A percentile compares a stretch with the other conserved stretches of the same genome.
Evolutionary conservation across 2,113 vertebrate species (phyloP).

Genomic region (Scomber colias): DNA sequence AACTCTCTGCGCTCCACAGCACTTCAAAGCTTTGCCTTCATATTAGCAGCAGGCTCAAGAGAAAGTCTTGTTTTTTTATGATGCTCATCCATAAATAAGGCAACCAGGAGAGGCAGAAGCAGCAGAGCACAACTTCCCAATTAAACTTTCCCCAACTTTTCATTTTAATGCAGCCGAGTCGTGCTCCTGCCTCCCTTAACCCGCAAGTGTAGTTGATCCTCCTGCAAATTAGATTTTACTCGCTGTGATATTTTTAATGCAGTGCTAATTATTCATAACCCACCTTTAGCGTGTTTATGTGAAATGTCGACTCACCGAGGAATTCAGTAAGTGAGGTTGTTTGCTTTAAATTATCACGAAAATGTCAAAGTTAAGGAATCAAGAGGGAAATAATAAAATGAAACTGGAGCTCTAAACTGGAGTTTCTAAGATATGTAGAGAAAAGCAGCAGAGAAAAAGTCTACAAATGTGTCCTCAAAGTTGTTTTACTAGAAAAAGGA

Average conservation of each 20-base stretch:
- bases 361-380: conserved; percentile 16
- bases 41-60: conserved; percentile 52
- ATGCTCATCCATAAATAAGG: conserved; percentile 59
- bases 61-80: conserved; percentile 47
- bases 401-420: neutral
- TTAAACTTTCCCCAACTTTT: conserved; percentile 48
- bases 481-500: neutral
- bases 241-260: conserved; percentile 36
- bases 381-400: neutral
- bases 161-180: conserved; percentile 47
- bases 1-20: conserved; percentile 27
- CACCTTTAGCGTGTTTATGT: conserved; percentile 17
- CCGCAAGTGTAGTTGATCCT: neutral
- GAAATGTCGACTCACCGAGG: neutral
- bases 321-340: neutral
- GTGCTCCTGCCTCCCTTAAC: conserved; percentile 5
- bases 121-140: conserved; percentile 39
- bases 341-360: neutral
- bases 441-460: neutral
- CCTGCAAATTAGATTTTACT: conserved; percentile 33
- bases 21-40: conserved; percentile 68
- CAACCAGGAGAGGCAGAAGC: conserved; percentile 22
- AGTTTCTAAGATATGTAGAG: neutral
- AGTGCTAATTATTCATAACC: conserved; percentile 40
- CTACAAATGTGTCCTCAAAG: neutral